phyloP scores from a whole-genome alignment of 2,113 vertebrate genomes.

The Atractosteus spatula region DNA sequence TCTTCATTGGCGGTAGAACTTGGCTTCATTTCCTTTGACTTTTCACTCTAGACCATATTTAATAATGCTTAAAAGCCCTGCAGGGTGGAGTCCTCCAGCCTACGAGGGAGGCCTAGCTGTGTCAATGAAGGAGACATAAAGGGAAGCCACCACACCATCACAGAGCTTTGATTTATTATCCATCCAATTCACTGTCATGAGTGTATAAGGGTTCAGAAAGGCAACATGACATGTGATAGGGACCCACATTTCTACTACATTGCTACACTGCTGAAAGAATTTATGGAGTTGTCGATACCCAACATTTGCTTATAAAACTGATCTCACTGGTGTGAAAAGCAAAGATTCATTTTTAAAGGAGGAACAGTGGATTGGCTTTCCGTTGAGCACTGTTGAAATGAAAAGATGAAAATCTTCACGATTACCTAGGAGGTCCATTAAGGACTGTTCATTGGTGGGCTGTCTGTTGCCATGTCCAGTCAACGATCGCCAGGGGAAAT shows the following conservation, averaged over 20 bases:
- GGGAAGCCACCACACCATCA: constrained; percentile 41
- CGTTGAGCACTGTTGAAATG: constrained; percentile 51
- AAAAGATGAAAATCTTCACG: constrained; percentile 45
- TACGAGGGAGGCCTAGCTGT: constrained; percentile 39
- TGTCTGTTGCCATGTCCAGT: constrained; percentile 54
- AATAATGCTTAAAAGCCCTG: constrained; percentile 32
- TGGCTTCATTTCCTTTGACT: constrained; percentile 11
- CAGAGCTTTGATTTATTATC: constrained; percentile 55
- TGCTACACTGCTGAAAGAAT: constrained; percentile 22
- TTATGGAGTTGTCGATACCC: constrained; percentile 37
- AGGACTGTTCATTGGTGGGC: constrained; percentile 62
- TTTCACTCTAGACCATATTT: constrained; percentile 40
- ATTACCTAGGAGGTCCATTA: constrained; percentile 62
- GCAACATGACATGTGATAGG: constrained; percentile 47
- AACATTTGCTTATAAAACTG: constrained; percentile 71
- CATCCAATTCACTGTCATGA: constrained; percentile 56
- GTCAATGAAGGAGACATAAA: constrained; percentile 35
- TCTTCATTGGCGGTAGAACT: constrained; percentile 33
- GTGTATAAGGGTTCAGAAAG: constrained; percentile 26
- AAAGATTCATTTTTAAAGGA: constrained; percentile 56
- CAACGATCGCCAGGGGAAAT: constrained; percentile 48
- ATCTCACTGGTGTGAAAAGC: constrained; percentile 55
- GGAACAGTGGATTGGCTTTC: constrained; percentile 64
- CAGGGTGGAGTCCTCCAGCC: constrained; percentile 35
- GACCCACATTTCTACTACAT: constrained; percentile 52